Evolutionary conservation across 2,113 vertebrate genomes (phyloP).

Genomic region (Misgurnus anguillicaudatus): DNA sequence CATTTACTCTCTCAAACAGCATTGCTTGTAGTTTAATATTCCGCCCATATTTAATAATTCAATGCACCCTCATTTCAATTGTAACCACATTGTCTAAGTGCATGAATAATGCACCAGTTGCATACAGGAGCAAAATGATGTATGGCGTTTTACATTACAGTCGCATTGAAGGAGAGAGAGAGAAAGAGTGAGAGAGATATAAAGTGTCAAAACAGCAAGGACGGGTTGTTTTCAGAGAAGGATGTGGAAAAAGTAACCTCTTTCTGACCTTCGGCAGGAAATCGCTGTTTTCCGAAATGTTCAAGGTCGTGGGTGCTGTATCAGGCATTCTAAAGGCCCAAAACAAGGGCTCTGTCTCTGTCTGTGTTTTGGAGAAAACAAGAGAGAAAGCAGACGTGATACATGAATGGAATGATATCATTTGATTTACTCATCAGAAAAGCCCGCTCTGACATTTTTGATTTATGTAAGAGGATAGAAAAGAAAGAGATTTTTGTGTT

Average conservation of each 20-base stretch:
- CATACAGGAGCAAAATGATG: neutral
- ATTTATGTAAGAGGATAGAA: constrained; percentile 9
- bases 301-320: constrained; percentile 52
- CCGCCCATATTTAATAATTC: neutral
- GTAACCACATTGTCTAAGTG: neutral
- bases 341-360: neutral
- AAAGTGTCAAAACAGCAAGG: neutral
- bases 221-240: constrained; percentile 60
- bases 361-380: neutral
- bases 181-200: neutral
- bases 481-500: constrained; percentile 4
- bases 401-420: constrained; percentile 8
- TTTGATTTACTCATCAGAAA: constrained; percentile 17
- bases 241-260: constrained; percentile 66
- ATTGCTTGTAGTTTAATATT: no score
- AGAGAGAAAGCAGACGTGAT: neutral
- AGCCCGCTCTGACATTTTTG: neutral
- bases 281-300: constrained; percentile 61
- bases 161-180: neutral
- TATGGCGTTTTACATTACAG: no score
- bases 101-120: neutral
- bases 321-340: constrained; percentile 48
- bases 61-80: neutral
- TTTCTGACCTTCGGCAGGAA: constrained; percentile 61
- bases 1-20: no score